These are phyloP conservation scores for Hydropotes inermis DNA, from an alignment of 2,113 vertebrate genomes.

Conservation along the genomic window DNA sequence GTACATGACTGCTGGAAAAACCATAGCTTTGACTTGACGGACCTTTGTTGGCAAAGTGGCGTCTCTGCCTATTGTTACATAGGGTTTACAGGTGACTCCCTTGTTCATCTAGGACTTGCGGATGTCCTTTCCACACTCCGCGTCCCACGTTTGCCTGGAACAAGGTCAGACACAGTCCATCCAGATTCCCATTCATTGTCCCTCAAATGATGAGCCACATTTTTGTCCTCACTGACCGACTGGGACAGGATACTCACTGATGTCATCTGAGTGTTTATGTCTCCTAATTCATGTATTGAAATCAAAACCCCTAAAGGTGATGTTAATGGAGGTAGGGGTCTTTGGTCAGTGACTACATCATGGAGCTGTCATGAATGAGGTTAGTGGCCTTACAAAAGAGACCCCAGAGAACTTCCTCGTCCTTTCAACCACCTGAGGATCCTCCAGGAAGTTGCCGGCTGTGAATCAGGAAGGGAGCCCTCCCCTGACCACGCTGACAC, in stretches of 20 bases:
- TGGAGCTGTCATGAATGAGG: not conserved
- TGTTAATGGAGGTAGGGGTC: not conserved
- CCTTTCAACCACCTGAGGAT: not conserved
- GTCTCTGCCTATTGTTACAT: not conserved
- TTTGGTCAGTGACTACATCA: not conserved
- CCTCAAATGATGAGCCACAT: not conserved
- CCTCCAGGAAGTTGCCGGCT: not conserved
- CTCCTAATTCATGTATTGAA: not conserved
- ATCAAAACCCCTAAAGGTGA: not conserved
- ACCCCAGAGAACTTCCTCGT: not conserved
- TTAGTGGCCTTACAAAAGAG: accelerated
- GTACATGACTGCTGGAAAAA: not conserved
- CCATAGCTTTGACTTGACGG: not conserved
- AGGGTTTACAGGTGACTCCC: not conserved
- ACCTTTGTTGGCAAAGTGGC: not conserved
- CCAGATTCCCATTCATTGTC: too few species aligned
- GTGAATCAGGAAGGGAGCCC: not conserved
- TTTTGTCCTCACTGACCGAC: not conserved
- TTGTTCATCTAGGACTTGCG: accelerated
- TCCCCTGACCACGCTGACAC: accelerated
- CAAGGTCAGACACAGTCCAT: not conserved
- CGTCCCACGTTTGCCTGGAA: not conserved
- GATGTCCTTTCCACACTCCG: not conserved
- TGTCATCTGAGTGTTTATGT: not conserved
- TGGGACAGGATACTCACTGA: not conserved